Conservation (phyloP, 2,888 invertebrate species). For the Melolontha melolontha region DNA sequence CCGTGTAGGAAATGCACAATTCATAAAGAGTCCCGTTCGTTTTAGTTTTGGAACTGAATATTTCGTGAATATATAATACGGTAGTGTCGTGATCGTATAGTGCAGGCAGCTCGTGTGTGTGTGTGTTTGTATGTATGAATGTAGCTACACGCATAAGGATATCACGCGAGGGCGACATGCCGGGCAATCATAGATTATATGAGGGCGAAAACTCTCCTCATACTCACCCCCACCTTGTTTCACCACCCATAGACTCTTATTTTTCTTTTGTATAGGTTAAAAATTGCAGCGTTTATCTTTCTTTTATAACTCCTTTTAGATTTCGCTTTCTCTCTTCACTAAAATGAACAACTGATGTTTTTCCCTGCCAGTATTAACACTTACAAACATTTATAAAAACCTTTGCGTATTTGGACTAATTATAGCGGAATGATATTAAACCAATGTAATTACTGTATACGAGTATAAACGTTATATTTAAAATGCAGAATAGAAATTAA, state of each 20-base stretch:
- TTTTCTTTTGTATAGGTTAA: slow-evolving; percentile 46
- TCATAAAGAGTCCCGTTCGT: slow-evolving; percentile 49
- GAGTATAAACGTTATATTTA: too few relatives aligned
- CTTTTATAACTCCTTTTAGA: slow-evolving; percentile 7
- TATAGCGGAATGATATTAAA: too few relatives aligned
- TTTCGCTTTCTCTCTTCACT: too few relatives aligned
- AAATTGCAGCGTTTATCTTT: slow-evolving; percentile 43
- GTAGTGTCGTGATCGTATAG: slow-evolving; percentile 57
- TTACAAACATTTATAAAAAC: too few relatives aligned
- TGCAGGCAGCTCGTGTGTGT: slow-evolving; percentile 2
- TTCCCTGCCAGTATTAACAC: too few relatives aligned
- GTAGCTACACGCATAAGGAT: slow-evolving; percentile 54
- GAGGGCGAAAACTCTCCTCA: too few relatives aligned
- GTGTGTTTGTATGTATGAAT: slow-evolving; percentile 48
- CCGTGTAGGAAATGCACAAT: slow-evolving; percentile 50
- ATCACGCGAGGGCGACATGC: slow-evolving; percentile 58
- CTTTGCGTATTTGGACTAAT: too few relatives aligned
- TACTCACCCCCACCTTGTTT: slow-evolving; percentile 45
- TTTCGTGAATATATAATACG: slow-evolving; percentile 58
- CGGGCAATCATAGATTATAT: slow-evolving; percentile 59
- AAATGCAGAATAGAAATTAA: too few relatives aligned
- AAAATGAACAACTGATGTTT: too few relatives aligned
- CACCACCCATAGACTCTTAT: slow-evolving; percentile 34
- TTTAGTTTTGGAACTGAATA: slow-evolving; percentile 51
- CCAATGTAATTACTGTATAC: too few relatives aligned